phyloP scores from a whole-genome alignment of 2,113 vertebrate species.

The Mobula hypostoma region DNA sequence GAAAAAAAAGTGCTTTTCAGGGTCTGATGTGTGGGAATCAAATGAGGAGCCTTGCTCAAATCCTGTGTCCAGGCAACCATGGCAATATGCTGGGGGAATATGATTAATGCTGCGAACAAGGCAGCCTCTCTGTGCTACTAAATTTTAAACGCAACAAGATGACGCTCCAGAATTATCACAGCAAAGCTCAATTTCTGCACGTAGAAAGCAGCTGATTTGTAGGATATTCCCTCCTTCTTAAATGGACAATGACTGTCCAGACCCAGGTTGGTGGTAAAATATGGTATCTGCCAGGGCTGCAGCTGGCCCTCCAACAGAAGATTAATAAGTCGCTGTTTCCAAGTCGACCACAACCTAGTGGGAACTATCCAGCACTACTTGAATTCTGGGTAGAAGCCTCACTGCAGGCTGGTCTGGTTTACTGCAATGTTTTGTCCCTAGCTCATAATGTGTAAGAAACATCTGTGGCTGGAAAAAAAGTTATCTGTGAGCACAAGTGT shows the following conservation, averaged over 20 bases:
- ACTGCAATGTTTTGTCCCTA: conserved; percentile 72
- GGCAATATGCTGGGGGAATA: conserved; percentile 94
- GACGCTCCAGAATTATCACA: conserved; percentile 51
- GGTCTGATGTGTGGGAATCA: conserved; percentile 99
- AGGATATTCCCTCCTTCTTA: conserved; percentile 26
- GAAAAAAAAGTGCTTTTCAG: conserved; percentile 94
- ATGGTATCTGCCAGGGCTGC: conserved; percentile 82
- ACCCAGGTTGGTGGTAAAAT: conserved; percentile 79
- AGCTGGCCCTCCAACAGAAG: conserved; percentile 98
- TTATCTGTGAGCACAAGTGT: not conserved
- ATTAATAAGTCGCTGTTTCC: conserved; percentile 99
- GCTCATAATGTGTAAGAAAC: conserved; percentile 71
- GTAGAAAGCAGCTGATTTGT: conserved; percentile 66
- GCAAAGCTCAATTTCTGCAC: conserved; percentile 47
- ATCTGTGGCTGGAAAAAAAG: conserved; percentile 73
- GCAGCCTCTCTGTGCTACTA: conserved; percentile 78
- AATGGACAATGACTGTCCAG: conserved; percentile 66
- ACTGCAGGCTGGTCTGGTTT: conserved; percentile 91
- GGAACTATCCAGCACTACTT: conserved; percentile 88
- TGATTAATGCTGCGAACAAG: conserved; percentile 98
- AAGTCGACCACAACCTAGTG: conserved; percentile 98
- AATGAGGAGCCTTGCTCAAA: conserved; percentile 98
- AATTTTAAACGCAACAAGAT: conserved; percentile 65
- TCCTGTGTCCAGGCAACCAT: conserved; percentile 97
- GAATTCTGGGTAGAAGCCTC: conserved; percentile 95